Evolutionary conservation across 2,797 vertebrate species (phyloP), one percentile per base, ranked within the genome.

Genomic region (Enteromius viviparus): DNA sequence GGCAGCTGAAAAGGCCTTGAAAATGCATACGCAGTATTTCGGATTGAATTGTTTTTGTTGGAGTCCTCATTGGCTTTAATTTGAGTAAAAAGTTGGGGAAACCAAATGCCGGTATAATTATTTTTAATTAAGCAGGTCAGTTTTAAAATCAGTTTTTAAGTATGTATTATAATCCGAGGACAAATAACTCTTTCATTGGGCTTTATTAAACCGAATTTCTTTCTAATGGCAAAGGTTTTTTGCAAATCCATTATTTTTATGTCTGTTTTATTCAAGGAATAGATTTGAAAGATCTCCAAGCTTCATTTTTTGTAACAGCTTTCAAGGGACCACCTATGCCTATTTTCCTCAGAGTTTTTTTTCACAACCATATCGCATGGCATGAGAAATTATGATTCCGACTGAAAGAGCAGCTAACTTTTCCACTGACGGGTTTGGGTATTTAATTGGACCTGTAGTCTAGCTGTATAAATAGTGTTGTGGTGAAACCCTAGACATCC

Each of bases 391-490:
- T 84, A 26, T 80, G 70, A 86, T 80, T 80, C 69, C 15, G 26
- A 49, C 23, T 64, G 68, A 88, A 83, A 55, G 86, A 55, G 58
- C 23, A 8, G 4, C 0, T 47, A 49, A 53, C 40, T 60, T 85
- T 82, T 85, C 77, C 65, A 80, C 80, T 62, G 78, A 91, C 86
- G 88, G 89, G 79, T 84, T 89, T 88, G 84, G 84, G 82, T 79
- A 89, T 89, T 84, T 89, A 86, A 87, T 81, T 88, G 80, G 78
- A 86, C 89, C 86, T 74, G 89, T 87, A 53, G 89, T 86, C 75
- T 91, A 84, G 85, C 89, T 87, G 37, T 87, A 88, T 87, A 91
- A 92, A 92, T 91, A 89, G 83, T 89, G 89, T 87, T 89, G 88
- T 81, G 88, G 90, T 89, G 90, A 89, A 89, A 87, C 91, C 91